Evolutionary conservation across 2,797 vertebrate genomes (phyloP), one percentile per base, ranked within the genome.

Genomic region (Xenops minutus): DNA sequence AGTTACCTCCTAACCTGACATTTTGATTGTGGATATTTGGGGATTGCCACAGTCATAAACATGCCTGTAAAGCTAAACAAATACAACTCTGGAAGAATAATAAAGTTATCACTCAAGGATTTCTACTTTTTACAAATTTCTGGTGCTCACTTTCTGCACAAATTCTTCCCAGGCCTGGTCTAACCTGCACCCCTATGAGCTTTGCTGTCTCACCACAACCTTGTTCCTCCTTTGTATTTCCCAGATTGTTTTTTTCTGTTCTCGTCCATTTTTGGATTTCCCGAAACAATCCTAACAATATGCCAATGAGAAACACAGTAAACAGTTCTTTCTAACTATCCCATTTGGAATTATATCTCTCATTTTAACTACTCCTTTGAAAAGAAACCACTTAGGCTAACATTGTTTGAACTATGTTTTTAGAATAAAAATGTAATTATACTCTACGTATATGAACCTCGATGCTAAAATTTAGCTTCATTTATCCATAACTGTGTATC

Each of bases 291-390:
- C 32, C 19, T 58, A 92, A 68, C 4, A 1, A 63, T 76, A 81
- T 76, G 39, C 61, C 71, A 80, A 11, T 11, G 26, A 27, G 61
- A 84, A 94, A 51, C 41, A 22, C 18, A 93, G 44, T 23, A 63
- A 73, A 78, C 7, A 17, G 32, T 36, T 76, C 81, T 86, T 91
- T 94, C 55, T 91, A 91, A 94, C 51, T 81, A 59, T 73, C 69
- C 37, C 30, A 49, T 79, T 41, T 79, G 48, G 89, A 94, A 93
- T 95, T 93, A 78, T 24, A 78, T 79, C 83, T 84, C 69, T n/a
- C 23, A 34, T 71, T 95, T 96, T 90, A 95, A 92, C 69, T 93
- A 83, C 3, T 68, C 26, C n/a, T 93, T 92, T 91, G 82, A 88
- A 86, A 93, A 82, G 29, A 93, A 94, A 94, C 55, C 63, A 79